phyloP scores from a whole-genome alignment of 1,140 invertebrate genomes.

The Nilaparvata lugens region DNA sequence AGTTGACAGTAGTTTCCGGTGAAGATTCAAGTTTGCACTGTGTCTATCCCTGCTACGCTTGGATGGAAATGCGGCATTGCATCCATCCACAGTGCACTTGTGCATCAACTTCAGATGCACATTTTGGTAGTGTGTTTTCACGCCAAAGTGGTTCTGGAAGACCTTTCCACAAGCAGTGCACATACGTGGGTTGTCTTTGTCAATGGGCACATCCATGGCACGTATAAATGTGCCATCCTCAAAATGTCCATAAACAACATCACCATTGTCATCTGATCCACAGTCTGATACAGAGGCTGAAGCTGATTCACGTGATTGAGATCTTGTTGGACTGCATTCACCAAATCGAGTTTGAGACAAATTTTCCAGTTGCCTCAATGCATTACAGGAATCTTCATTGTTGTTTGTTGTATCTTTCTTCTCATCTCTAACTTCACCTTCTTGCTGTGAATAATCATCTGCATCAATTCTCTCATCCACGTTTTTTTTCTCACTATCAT shows the following conservation, averaged over 20 bases:
- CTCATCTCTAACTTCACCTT: slow-evolving; percentile 32
- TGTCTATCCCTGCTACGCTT: slow-evolving; percentile 88
- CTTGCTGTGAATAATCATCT: slow-evolving; percentile 21
- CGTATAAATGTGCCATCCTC: slow-evolving; percentile 62
- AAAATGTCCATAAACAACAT: slow-evolving; percentile 55
- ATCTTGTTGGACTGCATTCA: slow-evolving; percentile 45
- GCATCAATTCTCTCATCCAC: no score
- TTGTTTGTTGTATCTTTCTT: slow-evolving; percentile 37
- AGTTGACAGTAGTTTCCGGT: slow-evolving; percentile 77
- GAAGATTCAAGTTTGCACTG: slow-evolving; percentile 84
- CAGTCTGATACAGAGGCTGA: slow-evolving; percentile 45
- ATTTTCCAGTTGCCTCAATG: slow-evolving; percentile 67
- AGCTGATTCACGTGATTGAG: slow-evolving; percentile 38
- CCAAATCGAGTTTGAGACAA: slow-evolving; percentile 68
- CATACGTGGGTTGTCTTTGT: slow-evolving; percentile 68
- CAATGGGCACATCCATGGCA: slow-evolving; percentile 73
- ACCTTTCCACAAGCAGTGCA: slow-evolving; percentile 88
- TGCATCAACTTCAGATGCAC: slow-evolving; percentile 94
- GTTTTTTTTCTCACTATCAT: no score
- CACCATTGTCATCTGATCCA: slow-evolving; percentile 42
- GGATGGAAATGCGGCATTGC: slow-evolving; percentile 91
- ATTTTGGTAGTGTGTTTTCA: slow-evolving; percentile 93
- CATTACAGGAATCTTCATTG: slow-evolving; percentile 43
- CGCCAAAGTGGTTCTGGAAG: slow-evolving; percentile 91
- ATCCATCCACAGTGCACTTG: slow-evolving; percentile 92